These are phyloP conservation scores for Patella vulgata DNA, from an alignment of 1,140 invertebrate species.

Conservation along the genomic window DNA sequence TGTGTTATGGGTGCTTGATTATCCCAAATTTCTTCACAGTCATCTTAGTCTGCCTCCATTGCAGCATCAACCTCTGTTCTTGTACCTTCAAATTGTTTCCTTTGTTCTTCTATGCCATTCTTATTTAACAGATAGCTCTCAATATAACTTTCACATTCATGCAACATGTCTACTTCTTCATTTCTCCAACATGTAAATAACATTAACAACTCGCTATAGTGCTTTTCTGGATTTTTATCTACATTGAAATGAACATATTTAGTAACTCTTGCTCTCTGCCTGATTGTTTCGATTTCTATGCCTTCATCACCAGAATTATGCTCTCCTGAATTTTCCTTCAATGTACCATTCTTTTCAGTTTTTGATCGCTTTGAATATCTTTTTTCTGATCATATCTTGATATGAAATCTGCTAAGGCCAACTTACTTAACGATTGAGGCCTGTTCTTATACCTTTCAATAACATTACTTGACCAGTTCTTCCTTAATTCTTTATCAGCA, in stretches of 20 bases:
- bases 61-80: constrained; percentile 13
- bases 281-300: constrained; percentile 12
- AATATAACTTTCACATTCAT: too few relatives aligned
- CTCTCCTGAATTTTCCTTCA: too few relatives aligned
- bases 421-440: constrained; percentile 18
- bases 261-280: too few relatives aligned
- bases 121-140: background rate
- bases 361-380: too few relatives aligned
- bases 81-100: constrained; percentile 11
- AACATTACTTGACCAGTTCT: constrained; percentile 2
- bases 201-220: constrained; percentile 21
- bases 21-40: too few relatives aligned
- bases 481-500: constrained; percentile 21
- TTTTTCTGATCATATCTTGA: constrained; percentile 6
- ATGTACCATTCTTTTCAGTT: too few relatives aligned
- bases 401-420: constrained; percentile 22
- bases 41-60: too few relatives aligned
- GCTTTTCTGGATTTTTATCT: too few relatives aligned
- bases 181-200: constrained; percentile 15
- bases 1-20: too few relatives aligned
- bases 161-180: constrained; percentile 21
- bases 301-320: too few relatives aligned
- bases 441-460: constrained; percentile 20
- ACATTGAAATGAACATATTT: too few relatives aligned
- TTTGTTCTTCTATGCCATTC: background rate